phyloP scores from a whole-genome alignment of 2,797 vertebrate species.

The Macropodus opercularis region DNA sequence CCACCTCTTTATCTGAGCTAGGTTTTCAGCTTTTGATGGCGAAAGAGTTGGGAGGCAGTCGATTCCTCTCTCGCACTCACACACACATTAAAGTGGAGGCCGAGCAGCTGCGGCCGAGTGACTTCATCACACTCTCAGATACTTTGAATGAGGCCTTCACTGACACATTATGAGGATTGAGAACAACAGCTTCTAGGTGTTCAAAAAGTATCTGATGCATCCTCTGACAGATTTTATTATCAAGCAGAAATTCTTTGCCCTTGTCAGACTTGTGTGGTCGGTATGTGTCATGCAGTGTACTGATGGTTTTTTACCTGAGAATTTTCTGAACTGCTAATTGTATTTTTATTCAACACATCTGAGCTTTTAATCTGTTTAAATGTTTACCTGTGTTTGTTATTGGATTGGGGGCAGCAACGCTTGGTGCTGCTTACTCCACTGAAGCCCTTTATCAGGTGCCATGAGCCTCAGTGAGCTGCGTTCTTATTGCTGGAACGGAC shows the following conservation, averaged over 20 bases:
- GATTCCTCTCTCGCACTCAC: conserved; percentile 19
- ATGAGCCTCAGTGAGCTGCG: conserved; percentile 49
- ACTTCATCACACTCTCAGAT: conserved; percentile 62
- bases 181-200: conserved; percentile 30
- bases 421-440: conserved; percentile 24
- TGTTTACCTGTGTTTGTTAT: conserved; percentile 56
- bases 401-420: conserved; percentile 49
- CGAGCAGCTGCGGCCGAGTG: conserved; percentile 49
- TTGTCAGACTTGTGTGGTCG: conserved; percentile 15
- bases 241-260: neutral
- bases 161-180: conserved; percentile 43
- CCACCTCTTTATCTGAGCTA: conserved; percentile 41
- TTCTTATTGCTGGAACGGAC: conserved; percentile 49
- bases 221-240: conserved; percentile 20
- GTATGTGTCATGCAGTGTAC: neutral
- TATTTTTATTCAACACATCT: conserved; percentile 24
- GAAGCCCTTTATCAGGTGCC: conserved; percentile 49
- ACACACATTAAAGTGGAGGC: conserved; percentile 52
- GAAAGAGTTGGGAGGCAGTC: conserved; percentile 43
- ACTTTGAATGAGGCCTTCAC: conserved; percentile 45
- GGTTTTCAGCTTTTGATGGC: conserved; percentile 41
- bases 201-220: conserved; percentile 23
- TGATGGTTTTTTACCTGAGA: neutral
- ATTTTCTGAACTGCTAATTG: neutral
- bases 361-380: conserved; percentile 69